phyloP scores from a whole-genome alignment of 2,113 vertebrate species.

The Pedetes capensis region DNA sequence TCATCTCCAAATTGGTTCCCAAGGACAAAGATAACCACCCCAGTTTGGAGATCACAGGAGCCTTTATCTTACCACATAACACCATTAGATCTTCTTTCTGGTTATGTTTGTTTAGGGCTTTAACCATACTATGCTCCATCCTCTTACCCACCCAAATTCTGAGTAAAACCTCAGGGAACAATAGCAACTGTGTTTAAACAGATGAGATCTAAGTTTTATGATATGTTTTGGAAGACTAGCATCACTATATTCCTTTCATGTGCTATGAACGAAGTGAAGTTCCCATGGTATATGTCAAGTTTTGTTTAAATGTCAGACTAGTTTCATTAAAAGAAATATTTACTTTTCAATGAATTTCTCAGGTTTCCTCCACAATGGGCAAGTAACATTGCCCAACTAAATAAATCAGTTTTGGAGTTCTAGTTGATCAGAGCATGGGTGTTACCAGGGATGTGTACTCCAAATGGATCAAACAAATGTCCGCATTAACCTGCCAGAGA shows the following conservation, averaged over 20 bases:
- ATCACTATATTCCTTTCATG: background rate
- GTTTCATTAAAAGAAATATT: conserved; percentile 30
- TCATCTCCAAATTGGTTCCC: background rate
- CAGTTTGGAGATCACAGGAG: background rate
- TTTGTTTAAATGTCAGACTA: background rate
- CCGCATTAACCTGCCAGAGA: background rate
- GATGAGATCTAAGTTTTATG: background rate
- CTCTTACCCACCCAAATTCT: background rate
- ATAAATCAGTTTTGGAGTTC: background rate
- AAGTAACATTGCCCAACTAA: background rate
- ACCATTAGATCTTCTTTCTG: background rate
- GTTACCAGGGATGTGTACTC: background rate
- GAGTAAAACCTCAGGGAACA: background rate
- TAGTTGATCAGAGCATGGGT: background rate
- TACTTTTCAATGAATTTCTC: background rate
- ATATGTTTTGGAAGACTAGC: background rate
- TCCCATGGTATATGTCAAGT: background rate
- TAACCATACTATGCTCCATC: background rate
- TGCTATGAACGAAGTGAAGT: background rate
- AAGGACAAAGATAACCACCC: background rate
- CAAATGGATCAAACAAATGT: background rate
- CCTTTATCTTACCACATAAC: background rate
- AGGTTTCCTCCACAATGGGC: background rate
- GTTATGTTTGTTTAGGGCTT: background rate
- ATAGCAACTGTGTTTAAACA: background rate